phyloP scores from a whole-genome alignment of 1,140 invertebrate genomes.

The Bursaphelenchus mucronatus region DNA sequence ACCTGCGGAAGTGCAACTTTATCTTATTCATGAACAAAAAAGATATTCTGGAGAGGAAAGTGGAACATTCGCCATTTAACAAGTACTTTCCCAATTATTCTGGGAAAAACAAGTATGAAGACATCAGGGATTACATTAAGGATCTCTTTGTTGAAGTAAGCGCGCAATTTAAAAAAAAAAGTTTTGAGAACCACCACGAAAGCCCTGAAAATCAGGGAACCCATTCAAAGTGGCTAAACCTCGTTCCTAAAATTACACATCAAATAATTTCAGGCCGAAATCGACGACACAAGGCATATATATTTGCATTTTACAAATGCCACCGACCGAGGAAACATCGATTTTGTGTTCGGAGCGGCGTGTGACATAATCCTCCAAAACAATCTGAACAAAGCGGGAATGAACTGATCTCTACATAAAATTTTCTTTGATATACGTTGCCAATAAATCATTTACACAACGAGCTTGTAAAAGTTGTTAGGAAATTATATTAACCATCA shows the following conservation, averaged over 20 bases:
- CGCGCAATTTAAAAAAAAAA: background rate
- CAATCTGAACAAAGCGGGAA: constrained; percentile 42
- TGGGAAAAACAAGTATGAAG: constrained; percentile 35
- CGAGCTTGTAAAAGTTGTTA: too few relatives aligned
- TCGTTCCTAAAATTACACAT: constrained; percentile 7
- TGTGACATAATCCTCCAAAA: constrained; percentile 44
- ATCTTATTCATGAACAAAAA: constrained; percentile 49
- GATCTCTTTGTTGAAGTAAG: constrained; percentile 10
- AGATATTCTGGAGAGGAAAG: constrained; percentile 43
- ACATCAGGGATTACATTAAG: constrained; percentile 13
- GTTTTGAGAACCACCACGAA: too few relatives aligned
- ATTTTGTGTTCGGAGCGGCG: constrained; percentile 42
- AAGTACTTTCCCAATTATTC: constrained; percentile 41
- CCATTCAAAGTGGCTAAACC: too few relatives aligned
- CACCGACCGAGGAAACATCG: constrained; percentile 45
- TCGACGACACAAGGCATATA: constrained; percentile 33
- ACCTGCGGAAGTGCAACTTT: constrained; percentile 32
- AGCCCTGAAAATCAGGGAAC: too few relatives aligned
- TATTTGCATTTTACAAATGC: constrained; percentile 44
- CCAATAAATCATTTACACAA: too few relatives aligned
- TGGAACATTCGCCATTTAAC: constrained; percentile 29
- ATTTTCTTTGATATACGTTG: too few relatives aligned
- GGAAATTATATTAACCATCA: too few relatives aligned
- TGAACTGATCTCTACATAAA: constrained; percentile 25
- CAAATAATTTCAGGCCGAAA: constrained; percentile 17